Evolutionary conservation across 2,113 vertebrate genomes (phyloP).

Genomic region (Tamias sibiricus): DNA sequence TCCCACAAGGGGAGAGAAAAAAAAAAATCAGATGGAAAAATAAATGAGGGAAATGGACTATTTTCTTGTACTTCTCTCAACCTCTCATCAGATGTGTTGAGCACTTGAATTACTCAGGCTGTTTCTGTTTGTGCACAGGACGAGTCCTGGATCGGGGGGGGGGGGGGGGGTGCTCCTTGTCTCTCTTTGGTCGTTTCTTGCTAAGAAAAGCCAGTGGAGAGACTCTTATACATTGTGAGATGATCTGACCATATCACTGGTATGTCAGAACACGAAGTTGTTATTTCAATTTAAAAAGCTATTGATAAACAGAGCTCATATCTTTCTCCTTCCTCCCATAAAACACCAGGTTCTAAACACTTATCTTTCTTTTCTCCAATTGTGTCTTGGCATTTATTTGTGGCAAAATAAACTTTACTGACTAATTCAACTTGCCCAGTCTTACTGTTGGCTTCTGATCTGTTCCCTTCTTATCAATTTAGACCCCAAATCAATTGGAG

Average conservation of each 20-base stretch:
- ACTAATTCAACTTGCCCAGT: neutral
- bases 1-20: neutral
- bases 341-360: neutral
- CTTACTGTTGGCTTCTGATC: neutral
- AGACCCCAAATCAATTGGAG: conserved; percentile 18
- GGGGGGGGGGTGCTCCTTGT: neutral
- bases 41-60: neutral
- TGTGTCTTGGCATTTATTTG: conserved; percentile 19
- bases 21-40: neutral
- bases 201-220: neutral
- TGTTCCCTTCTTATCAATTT: conserved; percentile 1
- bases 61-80: neutral
- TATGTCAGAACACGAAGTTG: neutral
- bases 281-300: conserved; percentile 21
- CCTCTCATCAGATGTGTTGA: neutral
- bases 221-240: neutral
- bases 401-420: conserved; percentile 37
- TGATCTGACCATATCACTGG: neutral
- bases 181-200: neutral
- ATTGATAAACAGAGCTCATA: neutral
- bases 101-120: neutral
- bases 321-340: neutral
- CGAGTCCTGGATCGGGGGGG: neutral
- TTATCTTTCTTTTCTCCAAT: neutral
- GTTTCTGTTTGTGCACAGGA: neutral